Percentiles rank a stretch among this genome's conserved stretches.
Evolutionary conservation across 2,113 vertebrate species (phyloP).

Genomic region (Leucopternis melanops): DNA sequence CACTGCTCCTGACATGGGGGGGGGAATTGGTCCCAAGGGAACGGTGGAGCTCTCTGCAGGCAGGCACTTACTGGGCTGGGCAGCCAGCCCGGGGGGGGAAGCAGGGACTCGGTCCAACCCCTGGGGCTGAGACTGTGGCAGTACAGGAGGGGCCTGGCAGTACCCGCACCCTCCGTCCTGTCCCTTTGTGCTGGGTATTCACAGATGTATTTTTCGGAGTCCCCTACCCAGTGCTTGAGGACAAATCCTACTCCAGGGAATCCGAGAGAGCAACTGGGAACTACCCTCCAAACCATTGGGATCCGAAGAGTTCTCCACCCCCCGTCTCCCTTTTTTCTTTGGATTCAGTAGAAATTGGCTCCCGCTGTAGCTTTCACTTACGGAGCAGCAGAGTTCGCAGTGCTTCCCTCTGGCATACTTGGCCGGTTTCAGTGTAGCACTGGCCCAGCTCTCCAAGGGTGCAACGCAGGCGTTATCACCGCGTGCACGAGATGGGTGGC

Average conservation of each 20-base stretch:
- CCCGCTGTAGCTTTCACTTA: fast-evolving
- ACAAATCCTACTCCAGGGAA: not conserved
- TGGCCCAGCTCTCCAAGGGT: not conserved
- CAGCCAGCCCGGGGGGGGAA: no score
- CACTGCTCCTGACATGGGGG: fast-evolving
- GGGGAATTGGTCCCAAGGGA: not conserved
- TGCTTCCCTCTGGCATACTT: not conserved
- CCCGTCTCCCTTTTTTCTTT: not conserved
- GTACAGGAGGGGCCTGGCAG: fast-evolving
- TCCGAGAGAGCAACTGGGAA: not conserved
- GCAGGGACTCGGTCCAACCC: fast-evolving
- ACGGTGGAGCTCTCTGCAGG: not conserved
- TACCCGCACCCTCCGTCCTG: fast-evolving
- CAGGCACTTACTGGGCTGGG: not conserved
- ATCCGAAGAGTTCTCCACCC: not conserved
- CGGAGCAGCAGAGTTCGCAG: fast-evolving
- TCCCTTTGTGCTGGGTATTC: fast-evolving
- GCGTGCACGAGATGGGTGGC: not conserved
- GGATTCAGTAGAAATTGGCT: fast-evolving
- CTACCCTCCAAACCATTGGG: not conserved
- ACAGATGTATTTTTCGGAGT: not conserved
- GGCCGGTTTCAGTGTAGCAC: fast-evolving
- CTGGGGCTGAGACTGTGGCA: not conserved
- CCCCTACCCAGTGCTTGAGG: not conserved
- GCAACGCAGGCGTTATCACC: not conserved